phyloP scores from a whole-genome alignment of 1,140 invertebrate species.

The Ridgeia piscesae region DNA sequence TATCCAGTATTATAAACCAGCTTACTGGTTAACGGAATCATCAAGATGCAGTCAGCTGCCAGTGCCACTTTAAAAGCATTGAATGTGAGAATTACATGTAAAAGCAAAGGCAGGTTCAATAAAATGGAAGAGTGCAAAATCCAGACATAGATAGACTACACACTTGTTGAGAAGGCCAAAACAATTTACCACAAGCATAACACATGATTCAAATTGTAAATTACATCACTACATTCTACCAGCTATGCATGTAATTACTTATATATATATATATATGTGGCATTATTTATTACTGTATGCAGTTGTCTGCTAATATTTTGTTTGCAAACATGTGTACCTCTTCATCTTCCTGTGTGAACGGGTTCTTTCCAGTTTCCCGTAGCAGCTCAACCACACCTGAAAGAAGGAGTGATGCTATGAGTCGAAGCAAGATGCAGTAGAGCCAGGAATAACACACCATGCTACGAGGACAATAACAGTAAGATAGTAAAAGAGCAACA shows the following conservation, averaged over 20 bases:
- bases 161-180: background rate
- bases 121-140: background rate
- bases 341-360: conserved; percentile 70
- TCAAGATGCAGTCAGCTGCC: too few species aligned
- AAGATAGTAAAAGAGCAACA: background rate
- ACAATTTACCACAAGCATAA: background rate
- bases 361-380: conserved; percentile 46
- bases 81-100: background rate
- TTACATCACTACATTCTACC: background rate
- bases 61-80: background rate
- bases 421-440: background rate
- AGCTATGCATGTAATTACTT: background rate
- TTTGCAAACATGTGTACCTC: conserved; percentile 55
- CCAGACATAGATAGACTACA: background rate
- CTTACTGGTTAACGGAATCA: too few species aligned
- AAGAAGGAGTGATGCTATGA: conserved; percentile 20
- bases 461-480: background rate
- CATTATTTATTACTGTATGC: background rate
- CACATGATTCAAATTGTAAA: background rate
- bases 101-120: background rate
- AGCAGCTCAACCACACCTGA: conserved; percentile 62
- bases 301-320: background rate
- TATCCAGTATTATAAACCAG: too few species aligned
- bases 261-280: background rate
- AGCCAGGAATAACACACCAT: background rate